A percentile compares a stretch with the other conserved stretches of the same genome.
Evolutionary conservation across 2,888 invertebrate species (phyloP).

Genomic region (Prosapia bicincta): DNA sequence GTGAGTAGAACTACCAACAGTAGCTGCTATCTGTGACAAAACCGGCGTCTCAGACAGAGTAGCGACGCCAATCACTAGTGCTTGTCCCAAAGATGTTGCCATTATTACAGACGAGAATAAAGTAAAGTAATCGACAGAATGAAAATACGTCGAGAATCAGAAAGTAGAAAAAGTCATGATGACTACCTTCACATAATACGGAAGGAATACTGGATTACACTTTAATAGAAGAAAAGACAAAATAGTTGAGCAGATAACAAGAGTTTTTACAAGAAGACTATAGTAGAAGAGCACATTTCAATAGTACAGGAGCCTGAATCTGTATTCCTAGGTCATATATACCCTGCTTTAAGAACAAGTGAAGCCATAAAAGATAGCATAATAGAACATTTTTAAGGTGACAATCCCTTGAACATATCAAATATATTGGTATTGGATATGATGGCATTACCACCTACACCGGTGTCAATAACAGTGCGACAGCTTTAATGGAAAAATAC

Average conservation of each 20-base stretch:
- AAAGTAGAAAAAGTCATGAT: neutral
- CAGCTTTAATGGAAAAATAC: neutral
- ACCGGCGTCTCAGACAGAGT: too few species aligned
- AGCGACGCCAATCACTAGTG: too few species aligned
- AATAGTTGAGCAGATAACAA: too few species aligned
- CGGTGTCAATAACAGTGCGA: neutral
- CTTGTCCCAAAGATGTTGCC: too few species aligned
- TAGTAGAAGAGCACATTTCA: neutral
- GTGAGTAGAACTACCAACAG: too few species aligned
- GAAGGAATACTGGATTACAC: neutral
- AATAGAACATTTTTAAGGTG: neutral
- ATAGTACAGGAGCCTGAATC: neutral
- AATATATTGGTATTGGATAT: neutral
- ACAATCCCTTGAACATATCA: neutral
- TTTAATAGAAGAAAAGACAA: neutral
- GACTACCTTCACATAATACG: neutral
- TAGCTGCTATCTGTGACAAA: too few species aligned
- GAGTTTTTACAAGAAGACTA: neutral
- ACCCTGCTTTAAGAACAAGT: neutral
- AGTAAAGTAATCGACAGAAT: neutral
- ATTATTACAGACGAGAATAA: too few species aligned
- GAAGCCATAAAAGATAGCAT: conserved; percentile 2
- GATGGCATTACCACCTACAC: neutral
- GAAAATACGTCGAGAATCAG: neutral
- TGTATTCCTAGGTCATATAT: neutral